phyloP scores from a whole-genome alignment of 2,888 invertebrate genomes.

The Meghimatium bilineatum region DNA sequence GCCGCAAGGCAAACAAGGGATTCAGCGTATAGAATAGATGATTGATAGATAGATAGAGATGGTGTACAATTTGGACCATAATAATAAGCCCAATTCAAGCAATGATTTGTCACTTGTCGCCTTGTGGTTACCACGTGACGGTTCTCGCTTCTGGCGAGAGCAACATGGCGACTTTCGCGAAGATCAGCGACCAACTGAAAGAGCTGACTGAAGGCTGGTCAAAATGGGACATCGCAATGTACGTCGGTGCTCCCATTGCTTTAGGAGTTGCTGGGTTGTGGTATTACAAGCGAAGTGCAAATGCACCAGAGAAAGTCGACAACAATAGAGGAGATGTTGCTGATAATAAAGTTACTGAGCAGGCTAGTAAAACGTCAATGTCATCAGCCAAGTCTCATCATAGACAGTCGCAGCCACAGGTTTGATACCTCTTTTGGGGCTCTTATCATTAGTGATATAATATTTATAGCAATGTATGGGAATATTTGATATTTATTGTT shows the following conservation, averaged over 20 bases:
- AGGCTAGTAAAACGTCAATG: neutral
- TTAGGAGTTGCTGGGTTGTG: constrained; percentile 87
- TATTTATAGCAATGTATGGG: too few species aligned
- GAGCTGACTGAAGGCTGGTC: constrained; percentile 65
- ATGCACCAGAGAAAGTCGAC: neutral
- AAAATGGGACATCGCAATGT: constrained; percentile 91
- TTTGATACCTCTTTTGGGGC: too few species aligned
- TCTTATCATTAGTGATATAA: too few species aligned
- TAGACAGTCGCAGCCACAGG: constrained; percentile 19
- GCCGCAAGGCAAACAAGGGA: too few species aligned
- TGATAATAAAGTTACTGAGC: neutral
- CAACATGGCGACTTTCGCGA: constrained; percentile 54
- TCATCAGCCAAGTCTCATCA: neutral
- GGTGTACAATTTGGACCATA: neutral
- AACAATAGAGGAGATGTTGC: neutral
- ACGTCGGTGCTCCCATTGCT: constrained; percentile 89
- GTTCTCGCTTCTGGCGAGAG: constrained; percentile 43
- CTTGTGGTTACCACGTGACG: constrained; percentile 34
- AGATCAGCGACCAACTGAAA: constrained; percentile 41
- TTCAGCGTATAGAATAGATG: too few species aligned
- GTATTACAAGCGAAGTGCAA: constrained; percentile 79
- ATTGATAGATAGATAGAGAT: too few species aligned
- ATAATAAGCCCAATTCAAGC: neutral
- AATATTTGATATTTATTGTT: too few species aligned
- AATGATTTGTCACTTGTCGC: neutral